phyloP scores from a whole-genome alignment of 2,113 vertebrate species.

The Pyrgilauda ruficollis region DNA sequence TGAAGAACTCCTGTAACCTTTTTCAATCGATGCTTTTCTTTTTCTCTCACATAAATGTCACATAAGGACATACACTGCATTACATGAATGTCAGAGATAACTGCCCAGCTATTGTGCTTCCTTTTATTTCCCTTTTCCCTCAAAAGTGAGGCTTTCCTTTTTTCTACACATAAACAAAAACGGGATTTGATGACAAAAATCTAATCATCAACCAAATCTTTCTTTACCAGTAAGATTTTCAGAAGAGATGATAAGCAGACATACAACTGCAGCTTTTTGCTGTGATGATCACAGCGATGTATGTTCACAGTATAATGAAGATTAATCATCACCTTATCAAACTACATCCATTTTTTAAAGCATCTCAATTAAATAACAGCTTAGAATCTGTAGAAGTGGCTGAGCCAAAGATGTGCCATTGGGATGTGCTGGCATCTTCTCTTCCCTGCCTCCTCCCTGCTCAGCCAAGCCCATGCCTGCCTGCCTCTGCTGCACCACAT shows the following conservation, averaged over 20 bases:
- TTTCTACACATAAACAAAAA: neutral
- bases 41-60: neutral
- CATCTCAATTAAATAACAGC: slow-evolving; percentile 18
- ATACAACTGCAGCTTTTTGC: neutral
- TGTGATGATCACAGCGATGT: neutral
- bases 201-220: neutral
- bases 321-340: slow-evolving; percentile 35
- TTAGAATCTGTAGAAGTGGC: slow-evolving; percentile 7
- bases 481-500: neutral
- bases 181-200: neutral
- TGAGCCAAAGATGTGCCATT: neutral
- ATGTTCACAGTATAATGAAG: neutral
- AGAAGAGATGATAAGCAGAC: neutral
- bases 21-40: neutral
- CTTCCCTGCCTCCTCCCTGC: neutral
- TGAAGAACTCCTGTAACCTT: slow-evolving; percentile 40
- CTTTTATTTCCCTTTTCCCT: neutral
- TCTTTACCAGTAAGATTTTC: neutral
- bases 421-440: neutral
- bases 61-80: neutral
- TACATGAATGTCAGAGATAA: slow-evolving; percentile 9
- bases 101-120: neutral
- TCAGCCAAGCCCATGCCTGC: rapidly evolving
- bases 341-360: neutral
- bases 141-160: neutral